phyloP scores from a whole-genome alignment of 2,888 invertebrate genomes.

The Brachypterus glaber region DNA sequence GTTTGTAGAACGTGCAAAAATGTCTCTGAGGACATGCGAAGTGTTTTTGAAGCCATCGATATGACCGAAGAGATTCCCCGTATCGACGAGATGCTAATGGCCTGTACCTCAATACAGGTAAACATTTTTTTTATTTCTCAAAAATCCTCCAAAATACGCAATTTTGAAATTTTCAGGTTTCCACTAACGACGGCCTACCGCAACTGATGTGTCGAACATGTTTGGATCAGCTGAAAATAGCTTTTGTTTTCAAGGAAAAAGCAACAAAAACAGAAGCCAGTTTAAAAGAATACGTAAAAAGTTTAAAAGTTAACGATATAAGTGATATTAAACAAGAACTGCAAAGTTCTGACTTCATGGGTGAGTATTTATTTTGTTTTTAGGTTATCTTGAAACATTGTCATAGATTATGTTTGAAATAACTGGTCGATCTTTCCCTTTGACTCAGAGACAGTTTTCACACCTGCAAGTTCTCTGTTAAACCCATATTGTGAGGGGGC shows the following conservation, averaged over 20 bases:
- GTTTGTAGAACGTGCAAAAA: conserved; percentile 39
- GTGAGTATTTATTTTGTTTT: no score
- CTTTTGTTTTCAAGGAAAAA: conserved; percentile 36
- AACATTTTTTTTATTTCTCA: conserved; percentile 17
- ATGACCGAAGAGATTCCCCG: conserved; percentile 34
- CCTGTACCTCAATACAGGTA: conserved; percentile 40
- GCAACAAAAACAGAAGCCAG: conserved; percentile 34
- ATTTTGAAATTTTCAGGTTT: conserved; percentile 31
- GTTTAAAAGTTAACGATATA: conserved; percentile 23
- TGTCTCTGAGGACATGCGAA: conserved; percentile 33
- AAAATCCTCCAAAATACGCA: conserved; percentile 7
- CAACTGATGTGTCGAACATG: conserved; percentile 36
- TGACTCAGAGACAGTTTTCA: no score
- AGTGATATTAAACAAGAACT: conserved; percentile 32
- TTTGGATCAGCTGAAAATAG: conserved; percentile 32
- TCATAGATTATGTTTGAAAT: conserved; percentile 5
- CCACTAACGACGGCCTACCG: conserved; percentile 36
- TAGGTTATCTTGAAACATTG: no score
- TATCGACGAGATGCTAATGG: conserved; percentile 44
- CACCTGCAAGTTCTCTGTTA: no score
- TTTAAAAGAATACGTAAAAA: conserved; percentile 33
- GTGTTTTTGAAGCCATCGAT: conserved; percentile 34
- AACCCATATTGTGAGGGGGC: no score
- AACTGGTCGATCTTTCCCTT: no score
- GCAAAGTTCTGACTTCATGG: conserved; percentile 28